phyloP scores from a whole-genome alignment of 2,888 invertebrate species.

The Lepidonotus clava region DNA sequence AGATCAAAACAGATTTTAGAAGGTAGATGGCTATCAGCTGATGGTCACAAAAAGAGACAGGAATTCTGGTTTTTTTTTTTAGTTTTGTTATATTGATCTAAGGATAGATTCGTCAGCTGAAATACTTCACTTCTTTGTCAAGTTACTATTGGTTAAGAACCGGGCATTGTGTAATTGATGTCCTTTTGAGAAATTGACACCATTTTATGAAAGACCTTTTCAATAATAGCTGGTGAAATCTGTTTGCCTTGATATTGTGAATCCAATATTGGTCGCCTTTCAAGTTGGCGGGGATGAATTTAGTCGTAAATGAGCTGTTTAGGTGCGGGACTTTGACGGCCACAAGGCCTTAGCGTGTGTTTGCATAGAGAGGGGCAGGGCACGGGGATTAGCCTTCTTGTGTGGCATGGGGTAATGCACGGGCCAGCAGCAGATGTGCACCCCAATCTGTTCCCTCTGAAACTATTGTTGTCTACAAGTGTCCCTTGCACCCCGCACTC shows the following conservation, averaged over 20 bases:
- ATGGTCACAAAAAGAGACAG: too few relatives aligned
- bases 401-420: background rate
- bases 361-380: background rate
- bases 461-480: slow-evolving; percentile 25
- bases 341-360: background rate
- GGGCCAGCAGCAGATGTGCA: slow-evolving; percentile 18
- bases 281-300: background rate
- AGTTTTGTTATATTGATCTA: background rate
- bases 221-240: background rate
- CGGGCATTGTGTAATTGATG: background rate
- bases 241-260: background rate
- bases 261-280: background rate
- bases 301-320: slow-evolving; percentile 1
- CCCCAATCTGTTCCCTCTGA: background rate
- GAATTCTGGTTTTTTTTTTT: too few relatives aligned
- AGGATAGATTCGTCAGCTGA: slow-evolving; percentile 3
- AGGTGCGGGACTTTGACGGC: background rate
- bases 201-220: slow-evolving; percentile 1
- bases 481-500: background rate
- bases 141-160: background rate
- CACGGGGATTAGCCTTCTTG: background rate
- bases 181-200: slow-evolving; percentile 17
- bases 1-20: background rate
- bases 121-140: background rate
- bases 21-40: too few relatives aligned